Conservation (phyloP, 2,888 invertebrate genomes). For the Chromoteleia sp. region DNA sequence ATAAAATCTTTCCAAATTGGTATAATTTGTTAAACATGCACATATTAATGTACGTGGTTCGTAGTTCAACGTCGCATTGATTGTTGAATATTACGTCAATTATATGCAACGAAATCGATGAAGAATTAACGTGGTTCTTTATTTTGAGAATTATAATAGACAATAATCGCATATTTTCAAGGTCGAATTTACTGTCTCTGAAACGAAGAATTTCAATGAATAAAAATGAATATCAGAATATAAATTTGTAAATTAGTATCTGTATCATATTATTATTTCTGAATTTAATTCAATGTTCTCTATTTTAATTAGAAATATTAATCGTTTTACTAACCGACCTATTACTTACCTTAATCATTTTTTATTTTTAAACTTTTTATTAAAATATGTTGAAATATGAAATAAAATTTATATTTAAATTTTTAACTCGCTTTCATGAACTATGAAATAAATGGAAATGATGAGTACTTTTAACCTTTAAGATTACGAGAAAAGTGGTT, state of each 20-base stretch:
- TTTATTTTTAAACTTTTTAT: too few relatives aligned
- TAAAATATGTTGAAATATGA: too few relatives aligned
- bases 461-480: background rate
- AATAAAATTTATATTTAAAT: too few relatives aligned
- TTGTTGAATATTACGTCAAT: slow-evolving; percentile 21
- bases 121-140: slow-evolving; percentile 15
- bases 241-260: background rate
- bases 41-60: too few relatives aligned
- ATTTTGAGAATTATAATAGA: slow-evolving; percentile 30
- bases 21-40: too few relatives aligned
- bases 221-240: background rate
- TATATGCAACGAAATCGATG: slow-evolving; percentile 25
- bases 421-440: background rate
- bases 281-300: too few relatives aligned
- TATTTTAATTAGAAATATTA: too few relatives aligned
- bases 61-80: too few relatives aligned
- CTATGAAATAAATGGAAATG: background rate
- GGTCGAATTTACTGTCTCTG: slow-evolving; percentile 7
- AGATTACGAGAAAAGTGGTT: background rate
- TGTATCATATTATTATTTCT: background rate
- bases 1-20: too few relatives aligned
- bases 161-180: slow-evolving; percentile 21
- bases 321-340: too few relatives aligned
- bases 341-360: too few relatives aligned
- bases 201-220: slow-evolving; percentile 7